Percentiles rank a stretch among this genome's conserved stretches.
phyloP scores from a whole-genome alignment of 2,888 invertebrate species.

The Phasia obesa region DNA sequence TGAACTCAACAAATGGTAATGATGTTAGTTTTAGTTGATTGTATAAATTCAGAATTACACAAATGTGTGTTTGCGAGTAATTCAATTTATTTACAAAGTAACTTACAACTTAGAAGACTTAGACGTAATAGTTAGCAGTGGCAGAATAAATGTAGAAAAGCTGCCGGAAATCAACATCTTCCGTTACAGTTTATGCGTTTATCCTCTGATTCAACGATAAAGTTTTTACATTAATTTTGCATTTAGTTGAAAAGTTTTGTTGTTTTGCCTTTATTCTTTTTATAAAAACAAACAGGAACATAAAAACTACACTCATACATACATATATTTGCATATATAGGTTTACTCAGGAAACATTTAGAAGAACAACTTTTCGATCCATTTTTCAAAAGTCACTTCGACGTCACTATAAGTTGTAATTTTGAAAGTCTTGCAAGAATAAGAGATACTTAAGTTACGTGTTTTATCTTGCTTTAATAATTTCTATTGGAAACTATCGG shows the following conservation, averaged over 20 bases:
- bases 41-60: neutral
- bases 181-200: slow-evolving; percentile 67
- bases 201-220: slow-evolving; percentile 57
- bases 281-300: slow-evolving; percentile 1
- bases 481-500: too few relatives aligned
- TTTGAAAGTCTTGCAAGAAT: too few relatives aligned
- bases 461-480: too few relatives aligned
- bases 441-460: too few relatives aligned
- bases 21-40: slow-evolving; percentile 13
- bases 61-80: neutral
- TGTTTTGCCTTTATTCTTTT: slow-evolving; percentile 9
- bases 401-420: too few relatives aligned
- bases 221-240: slow-evolving; percentile 71
- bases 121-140: slow-evolving; percentile 8
- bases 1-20: slow-evolving; percentile 56
- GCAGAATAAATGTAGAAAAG: slow-evolving; percentile 19
- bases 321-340: neutral
- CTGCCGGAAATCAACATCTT: slow-evolving; percentile 68
- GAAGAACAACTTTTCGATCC: too few relatives aligned
- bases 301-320: neutral
- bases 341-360: too few relatives aligned
- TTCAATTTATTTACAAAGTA: neutral
- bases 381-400: too few relatives aligned
- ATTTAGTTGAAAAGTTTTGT: slow-evolving; percentile 63
- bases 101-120: neutral